Base-by-base conservation (phyloP, 2,888 invertebrate species). In the Mantis religiosa region DNA sequence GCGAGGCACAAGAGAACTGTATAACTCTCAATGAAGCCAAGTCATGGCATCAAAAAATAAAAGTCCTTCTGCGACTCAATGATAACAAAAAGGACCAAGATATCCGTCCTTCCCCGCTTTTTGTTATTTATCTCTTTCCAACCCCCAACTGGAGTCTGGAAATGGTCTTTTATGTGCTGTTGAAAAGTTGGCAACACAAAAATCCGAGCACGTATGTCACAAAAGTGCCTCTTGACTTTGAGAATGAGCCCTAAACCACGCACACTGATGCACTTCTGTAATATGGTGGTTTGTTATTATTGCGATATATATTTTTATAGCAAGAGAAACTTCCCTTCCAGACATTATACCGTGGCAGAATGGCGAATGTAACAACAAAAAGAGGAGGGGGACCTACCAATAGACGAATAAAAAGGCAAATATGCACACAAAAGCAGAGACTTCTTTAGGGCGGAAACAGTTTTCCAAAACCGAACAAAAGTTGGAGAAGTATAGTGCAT, bases 391-490 rank as follows among this genome's bases (percentile, higher is more conserved):
- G 54, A 71, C 2, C 54, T 71, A 71, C 54, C 54, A 71, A 71
- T 71, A 71, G 54, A 71, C 2, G 54, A 71, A 71, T 71, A 71
- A 71, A 71, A 71, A 71, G 54, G 54, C 54, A 71, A 71, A 71
- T 71, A 71, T 71, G 54, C 54, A 71, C 54, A 71, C 54, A 71
- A 71, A 84, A 85, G 47, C 25, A 47, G 25, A 84, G 34, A 84
- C n/a, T 47, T 20, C 54, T 85, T 47, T 47, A 85, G 85, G 34
- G 85, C 85, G 85, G 85, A 85, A 85, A 85, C 85, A 28, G 85
- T 85, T 85, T 85, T 85, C 47, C 41, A 84, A 85, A 47, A 20
- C 54, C 85, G 27, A 28, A 85, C 85, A 85, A 85, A 85, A 85
- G 85, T 85, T 85, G 85, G 25, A 71, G 54, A 41, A 41, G 41